These are phyloP conservation scores for Heliornis fulica DNA, from an alignment of 2,113 vertebrate species.

Conservation along the genomic window DNA sequence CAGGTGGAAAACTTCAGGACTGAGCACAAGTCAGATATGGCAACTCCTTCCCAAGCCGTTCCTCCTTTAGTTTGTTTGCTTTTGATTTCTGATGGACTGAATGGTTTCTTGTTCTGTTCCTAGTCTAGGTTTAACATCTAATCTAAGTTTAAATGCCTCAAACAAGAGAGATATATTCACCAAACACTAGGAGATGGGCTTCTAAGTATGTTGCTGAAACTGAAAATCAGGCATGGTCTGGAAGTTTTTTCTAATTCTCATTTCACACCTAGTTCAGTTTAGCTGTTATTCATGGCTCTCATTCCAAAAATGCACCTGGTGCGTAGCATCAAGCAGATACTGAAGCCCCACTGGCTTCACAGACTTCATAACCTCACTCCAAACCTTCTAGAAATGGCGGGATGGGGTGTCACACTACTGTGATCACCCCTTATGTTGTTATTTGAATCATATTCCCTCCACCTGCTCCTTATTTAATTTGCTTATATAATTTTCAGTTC, in stretches of 20 bases:
- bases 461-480: background rate
- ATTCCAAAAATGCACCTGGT: background rate
- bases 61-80: background rate
- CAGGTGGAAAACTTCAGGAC: background rate
- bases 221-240: conserved; percentile 3
- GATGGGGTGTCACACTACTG: background rate
- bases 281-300: background rate
- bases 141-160: background rate
- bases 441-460: background rate
- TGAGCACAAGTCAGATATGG: background rate
- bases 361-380: background rate
- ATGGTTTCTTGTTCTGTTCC: background rate
- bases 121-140: background rate
- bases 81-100: background rate
- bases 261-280: background rate
- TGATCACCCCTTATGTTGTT: background rate
- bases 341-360: background rate
- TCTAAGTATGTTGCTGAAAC: background rate
- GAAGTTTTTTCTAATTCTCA: background rate
- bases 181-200: background rate
- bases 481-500: background rate
- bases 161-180: background rate
- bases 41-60: background rate
- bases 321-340: background rate
- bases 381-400: background rate